Evolutionary conservation across 2,888 invertebrate species (phyloP), one percentile per base, ranked within the genome.

Genomic region (Carpatolechia fugitivella): DNA sequence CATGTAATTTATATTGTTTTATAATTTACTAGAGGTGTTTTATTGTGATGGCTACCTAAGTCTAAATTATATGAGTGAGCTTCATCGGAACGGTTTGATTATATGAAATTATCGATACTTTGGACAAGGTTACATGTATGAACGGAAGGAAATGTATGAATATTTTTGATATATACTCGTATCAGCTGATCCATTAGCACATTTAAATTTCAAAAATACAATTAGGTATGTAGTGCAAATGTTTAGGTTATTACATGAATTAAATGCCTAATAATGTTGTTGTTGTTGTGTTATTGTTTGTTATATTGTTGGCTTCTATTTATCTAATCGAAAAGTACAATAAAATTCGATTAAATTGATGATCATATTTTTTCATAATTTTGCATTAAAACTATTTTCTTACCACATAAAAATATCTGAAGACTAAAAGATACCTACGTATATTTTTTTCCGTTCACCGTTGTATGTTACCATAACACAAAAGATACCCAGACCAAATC

Each of bases 1-100:
- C 79, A 76, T 70, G 69, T 75, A 76, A 78, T 75, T 69, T 63
- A 65, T 65, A 66, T 69, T 56, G 55, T 54, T 53, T 56, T 55
- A 54, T 57, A 58, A 61, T 60, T 51, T 61, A 66, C 62, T 60
- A 56, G 56, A 57, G 62, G 56, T 58, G 58, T 55, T 62, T 54
- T 59, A 54, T 60, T 50, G n/a, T 55, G 55, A 51, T 55, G 48
- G 40, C 47, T 36, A 36, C 50, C 36, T 50, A 38, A 29, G 50
- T 38, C 36, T 50, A 38, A 50, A 50, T 50, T 50, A 50, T 50
- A 50, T 38, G 50, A 36, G 14, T 29, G 29, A 13, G 38, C n/a
- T 5, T 46, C 46, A 50, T 50, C 50, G 29, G 50, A 38, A 20
- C 38, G 14, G n/a, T 13, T 36, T 50, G 24, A 50, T 46, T 38